phyloP scores from a whole-genome alignment of 1,140 invertebrate genomes.

The Cyclargus thomasi region DNA sequence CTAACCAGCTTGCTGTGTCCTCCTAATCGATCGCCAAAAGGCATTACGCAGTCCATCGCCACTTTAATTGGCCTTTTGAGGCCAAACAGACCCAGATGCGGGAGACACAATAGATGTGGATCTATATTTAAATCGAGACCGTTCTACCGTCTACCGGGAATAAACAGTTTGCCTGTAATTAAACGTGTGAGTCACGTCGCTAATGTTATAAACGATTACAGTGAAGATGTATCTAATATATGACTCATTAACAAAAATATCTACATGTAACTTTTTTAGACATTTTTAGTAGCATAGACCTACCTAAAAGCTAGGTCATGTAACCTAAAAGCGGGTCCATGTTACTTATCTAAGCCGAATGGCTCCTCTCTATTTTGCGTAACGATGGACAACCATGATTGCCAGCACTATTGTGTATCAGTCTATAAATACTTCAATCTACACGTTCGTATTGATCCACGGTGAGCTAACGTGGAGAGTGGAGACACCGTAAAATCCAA shows the following conservation, averaged over 20 bases:
- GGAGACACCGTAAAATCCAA: too few relatives aligned
- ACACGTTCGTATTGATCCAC: too few relatives aligned
- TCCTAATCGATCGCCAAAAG: slow-evolving; percentile 22
- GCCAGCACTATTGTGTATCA: too few relatives aligned
- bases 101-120: neutral
- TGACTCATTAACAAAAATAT: neutral
- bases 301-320: too few relatives aligned
- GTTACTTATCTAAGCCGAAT: too few relatives aligned
- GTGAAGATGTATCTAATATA: neutral
- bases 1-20: neutral
- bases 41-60: slow-evolving; percentile 18
- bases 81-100: slow-evolving; percentile 7
- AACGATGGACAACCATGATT: too few relatives aligned
- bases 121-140: slow-evolving; percentile 2
- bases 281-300: too few relatives aligned
- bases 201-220: neutral
- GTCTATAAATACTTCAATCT: too few relatives aligned
- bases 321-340: too few relatives aligned
- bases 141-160: neutral
- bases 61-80: slow-evolving; percentile 23
- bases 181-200: neutral
- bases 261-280: too few relatives aligned
- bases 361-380: too few relatives aligned
- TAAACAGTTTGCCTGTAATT: neutral
- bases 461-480: too few relatives aligned